Evolutionary conservation across 2,113 vertebrate species (phyloP).

Genomic region (Tretioscincus oriximinensis): DNA sequence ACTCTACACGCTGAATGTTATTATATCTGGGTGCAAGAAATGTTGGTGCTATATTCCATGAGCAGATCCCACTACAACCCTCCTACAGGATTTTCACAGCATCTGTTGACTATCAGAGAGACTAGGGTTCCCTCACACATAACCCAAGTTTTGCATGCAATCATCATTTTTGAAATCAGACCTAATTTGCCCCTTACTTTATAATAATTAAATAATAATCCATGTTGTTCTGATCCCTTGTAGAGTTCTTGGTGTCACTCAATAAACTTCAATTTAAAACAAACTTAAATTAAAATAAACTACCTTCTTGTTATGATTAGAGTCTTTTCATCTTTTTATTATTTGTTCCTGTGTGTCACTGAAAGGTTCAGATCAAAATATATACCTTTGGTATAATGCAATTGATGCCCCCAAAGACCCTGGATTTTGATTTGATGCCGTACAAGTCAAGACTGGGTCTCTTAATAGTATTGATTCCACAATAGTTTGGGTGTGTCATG

Average conservation of each 20-base stretch:
- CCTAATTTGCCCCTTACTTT: too few relatives aligned
- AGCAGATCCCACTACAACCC: too few relatives aligned
- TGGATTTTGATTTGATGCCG: neutral
- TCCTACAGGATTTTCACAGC: too few relatives aligned
- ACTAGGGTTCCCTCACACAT: too few relatives aligned
- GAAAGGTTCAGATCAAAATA: constrained; percentile 1
- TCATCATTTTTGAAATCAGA: too few relatives aligned
- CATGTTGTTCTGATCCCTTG: neutral
- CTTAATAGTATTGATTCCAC: neutral
- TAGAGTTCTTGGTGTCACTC: neutral
- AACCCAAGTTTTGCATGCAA: too few relatives aligned
- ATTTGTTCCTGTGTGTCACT: neutral
- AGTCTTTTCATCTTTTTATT: neutral
- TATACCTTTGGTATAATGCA: neutral
- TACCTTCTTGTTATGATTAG: too few relatives aligned
- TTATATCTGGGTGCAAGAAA: too few relatives aligned
- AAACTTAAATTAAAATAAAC: too few relatives aligned
- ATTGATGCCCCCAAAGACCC: neutral
- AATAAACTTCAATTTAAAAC: neutral
- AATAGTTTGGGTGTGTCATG: neutral
- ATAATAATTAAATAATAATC: neutral
- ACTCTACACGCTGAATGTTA: too few relatives aligned
- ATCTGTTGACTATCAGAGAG: too few relatives aligned
- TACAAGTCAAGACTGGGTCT: neutral
- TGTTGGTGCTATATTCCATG: too few relatives aligned